Evolutionary conservation across 2,888 invertebrate genomes (phyloP).

Genomic region (Phalangium opilio): DNA sequence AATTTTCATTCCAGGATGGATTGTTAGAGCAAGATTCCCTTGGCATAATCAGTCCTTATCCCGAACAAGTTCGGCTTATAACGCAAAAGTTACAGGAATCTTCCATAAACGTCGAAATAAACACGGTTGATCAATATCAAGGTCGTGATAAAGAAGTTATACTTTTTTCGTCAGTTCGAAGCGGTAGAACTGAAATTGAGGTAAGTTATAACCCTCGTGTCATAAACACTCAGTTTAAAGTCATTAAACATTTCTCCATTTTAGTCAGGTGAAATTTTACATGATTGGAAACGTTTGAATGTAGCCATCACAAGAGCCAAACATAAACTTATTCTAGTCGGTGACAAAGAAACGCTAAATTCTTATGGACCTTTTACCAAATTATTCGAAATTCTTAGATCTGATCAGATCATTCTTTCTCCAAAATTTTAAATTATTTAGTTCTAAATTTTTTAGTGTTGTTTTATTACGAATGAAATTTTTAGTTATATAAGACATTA

Average conservation of each 20-base stretch:
- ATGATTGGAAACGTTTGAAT: constrained; percentile 74
- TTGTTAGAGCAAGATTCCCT: constrained; percentile 41
- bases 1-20: constrained; percentile 38
- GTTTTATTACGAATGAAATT: no score
- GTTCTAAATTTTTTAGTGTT: no score
- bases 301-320: constrained; percentile 90
- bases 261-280: constrained; percentile 55
- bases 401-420: no score
- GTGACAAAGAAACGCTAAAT: constrained; percentile 48
- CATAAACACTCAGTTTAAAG: no score
- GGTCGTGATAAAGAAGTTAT: constrained; percentile 84
- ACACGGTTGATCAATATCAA: constrained; percentile 95
- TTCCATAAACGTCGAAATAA: constrained; percentile 45
- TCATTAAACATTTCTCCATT: no score
- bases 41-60: constrained; percentile 81
- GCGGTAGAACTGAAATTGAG: constrained; percentile 18
- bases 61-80: constrained; percentile 58
- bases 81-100: constrained; percentile 24
- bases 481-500: no score
- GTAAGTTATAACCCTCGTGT: no score
- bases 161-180: constrained; percentile 61
- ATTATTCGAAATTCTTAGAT: no score
- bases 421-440: no score
- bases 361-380: constrained; percentile 43
- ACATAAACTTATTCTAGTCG: constrained; percentile 70